Percentiles rank a stretch among this genome's conserved stretches.
Conservation (phyloP, 2,797 vertebrate species). For the Notoglanidium macrostoma region DNA sequence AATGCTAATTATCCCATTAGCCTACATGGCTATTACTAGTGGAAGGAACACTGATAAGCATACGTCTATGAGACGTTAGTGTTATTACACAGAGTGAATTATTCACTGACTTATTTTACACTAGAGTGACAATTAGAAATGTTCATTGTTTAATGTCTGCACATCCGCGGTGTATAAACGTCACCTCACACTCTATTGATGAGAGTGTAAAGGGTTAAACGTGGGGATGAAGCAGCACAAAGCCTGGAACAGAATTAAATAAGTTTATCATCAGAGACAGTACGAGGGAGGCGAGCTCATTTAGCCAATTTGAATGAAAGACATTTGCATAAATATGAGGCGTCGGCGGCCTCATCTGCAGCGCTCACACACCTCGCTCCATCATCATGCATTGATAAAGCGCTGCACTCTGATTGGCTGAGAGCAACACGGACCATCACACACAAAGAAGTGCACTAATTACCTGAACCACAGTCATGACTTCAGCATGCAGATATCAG, state of each 20-base stretch:
- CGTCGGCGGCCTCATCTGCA: background rate
- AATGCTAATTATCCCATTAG: slow-evolving; percentile 19
- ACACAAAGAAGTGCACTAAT: slow-evolving; percentile 14
- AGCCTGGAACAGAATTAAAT: slow-evolving; percentile 7
- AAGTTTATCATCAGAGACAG: slow-evolving; percentile 19
- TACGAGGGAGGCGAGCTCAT: slow-evolving; percentile 4
- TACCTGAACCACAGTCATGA: background rate
- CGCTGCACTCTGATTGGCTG: slow-evolving; percentile 8
- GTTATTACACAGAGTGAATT: background rate
- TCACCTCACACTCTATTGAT: background rate
- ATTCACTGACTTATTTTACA: background rate
- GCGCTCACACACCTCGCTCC: background rate
- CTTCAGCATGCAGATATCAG: background rate
- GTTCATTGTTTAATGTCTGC: too few relatives aligned
- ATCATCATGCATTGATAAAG: background rate
- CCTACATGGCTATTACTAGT: background rate
- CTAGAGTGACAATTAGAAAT: background rate
- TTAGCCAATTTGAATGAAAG: slow-evolving; percentile 1
- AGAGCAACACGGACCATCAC: background rate
- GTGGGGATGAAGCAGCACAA: background rate
- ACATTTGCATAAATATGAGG: slow-evolving; percentile 25
- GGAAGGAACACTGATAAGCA: background rate
- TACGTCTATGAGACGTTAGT: background rate
- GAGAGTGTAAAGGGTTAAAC: background rate
- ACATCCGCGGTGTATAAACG: too few relatives aligned